Evolutionary conservation across 2,888 invertebrate species (phyloP).

Genomic region (Deilephila porcellus): DNA sequence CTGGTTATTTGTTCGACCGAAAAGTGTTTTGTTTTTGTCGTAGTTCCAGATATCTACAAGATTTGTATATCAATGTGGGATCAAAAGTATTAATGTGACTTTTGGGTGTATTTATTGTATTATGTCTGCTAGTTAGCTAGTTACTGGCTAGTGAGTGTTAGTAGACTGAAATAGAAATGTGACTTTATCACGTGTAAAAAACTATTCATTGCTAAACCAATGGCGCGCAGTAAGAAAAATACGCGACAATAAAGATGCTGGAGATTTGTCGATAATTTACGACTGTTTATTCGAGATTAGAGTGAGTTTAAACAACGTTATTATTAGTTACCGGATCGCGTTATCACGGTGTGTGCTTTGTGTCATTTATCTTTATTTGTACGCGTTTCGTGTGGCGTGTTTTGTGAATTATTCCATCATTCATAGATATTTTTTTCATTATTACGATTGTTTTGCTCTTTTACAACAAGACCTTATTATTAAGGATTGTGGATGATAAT

Average conservation of each 20-base stretch:
- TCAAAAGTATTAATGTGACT: too few species aligned
- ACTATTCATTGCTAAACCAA: neutral
- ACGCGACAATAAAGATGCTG: neutral
- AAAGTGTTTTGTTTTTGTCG: too few species aligned
- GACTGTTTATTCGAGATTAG: neutral
- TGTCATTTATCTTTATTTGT: neutral
- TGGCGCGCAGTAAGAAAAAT: neutral
- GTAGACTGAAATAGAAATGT: neutral
- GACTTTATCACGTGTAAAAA: neutral
- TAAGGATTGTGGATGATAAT: too few species aligned
- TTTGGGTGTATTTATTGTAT: too few species aligned
- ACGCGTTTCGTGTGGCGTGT: neutral
- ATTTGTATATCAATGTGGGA: too few species aligned
- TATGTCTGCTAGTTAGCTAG: too few species aligned
- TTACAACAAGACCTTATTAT: too few species aligned
- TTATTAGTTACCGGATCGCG: neutral
- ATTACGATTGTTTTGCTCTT: too few species aligned
- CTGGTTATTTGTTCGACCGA: too few species aligned
- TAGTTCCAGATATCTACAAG: too few species aligned
- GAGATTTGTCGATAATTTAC: neutral
- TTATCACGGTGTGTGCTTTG: neutral
- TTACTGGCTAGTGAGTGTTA: too few species aligned
- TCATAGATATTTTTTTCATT: too few species aligned
- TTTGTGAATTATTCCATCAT: neutral
- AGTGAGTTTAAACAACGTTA: neutral